Evolutionary conservation across 2,113 vertebrate species (phyloP).

Genomic region (Smithornis capensis): DNA sequence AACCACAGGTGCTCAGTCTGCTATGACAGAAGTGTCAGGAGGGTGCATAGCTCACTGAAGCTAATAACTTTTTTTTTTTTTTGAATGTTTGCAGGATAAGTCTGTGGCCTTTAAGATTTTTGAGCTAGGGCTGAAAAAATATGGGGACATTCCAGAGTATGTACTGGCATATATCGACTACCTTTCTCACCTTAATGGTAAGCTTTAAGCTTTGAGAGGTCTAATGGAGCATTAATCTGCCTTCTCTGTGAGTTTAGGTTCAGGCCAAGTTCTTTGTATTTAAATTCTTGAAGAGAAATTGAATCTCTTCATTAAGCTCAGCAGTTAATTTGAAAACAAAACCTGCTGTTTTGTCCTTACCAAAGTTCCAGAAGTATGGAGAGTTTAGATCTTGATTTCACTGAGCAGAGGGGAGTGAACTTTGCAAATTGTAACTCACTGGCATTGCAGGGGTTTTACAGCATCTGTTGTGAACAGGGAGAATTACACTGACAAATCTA

Average conservation of each 20-base stretch:
- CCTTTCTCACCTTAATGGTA: constrained; percentile 98
- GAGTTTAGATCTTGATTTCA: neutral
- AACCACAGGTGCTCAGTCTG: neutral
- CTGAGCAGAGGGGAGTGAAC: neutral
- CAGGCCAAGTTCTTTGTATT: neutral
- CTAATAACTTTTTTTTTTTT: neutral
- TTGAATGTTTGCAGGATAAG: constrained; percentile 84
- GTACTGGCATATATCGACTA: constrained; percentile 99
- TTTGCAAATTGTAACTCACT: neutral
- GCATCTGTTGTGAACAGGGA: neutral
- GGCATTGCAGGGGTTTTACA: neutral
- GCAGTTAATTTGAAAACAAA: neutral
- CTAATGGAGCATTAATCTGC: neutral
- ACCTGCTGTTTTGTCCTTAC: neutral
- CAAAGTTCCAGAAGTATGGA: neutral
- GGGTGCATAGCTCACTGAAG: neutral
- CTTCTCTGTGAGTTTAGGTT: neutral
- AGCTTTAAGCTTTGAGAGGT: constrained; percentile 37
- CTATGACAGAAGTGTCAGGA: neutral
- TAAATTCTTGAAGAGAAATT: neutral
- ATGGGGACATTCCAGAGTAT: constrained; percentile 98
- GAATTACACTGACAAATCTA: neutral
- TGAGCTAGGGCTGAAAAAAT: constrained; percentile 98
- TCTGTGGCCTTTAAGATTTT: constrained; percentile 99
- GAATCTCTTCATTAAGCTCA: neutral